Conservation (phyloP, 2,113 vertebrate species). For the Siniperca chuatsi region DNA sequence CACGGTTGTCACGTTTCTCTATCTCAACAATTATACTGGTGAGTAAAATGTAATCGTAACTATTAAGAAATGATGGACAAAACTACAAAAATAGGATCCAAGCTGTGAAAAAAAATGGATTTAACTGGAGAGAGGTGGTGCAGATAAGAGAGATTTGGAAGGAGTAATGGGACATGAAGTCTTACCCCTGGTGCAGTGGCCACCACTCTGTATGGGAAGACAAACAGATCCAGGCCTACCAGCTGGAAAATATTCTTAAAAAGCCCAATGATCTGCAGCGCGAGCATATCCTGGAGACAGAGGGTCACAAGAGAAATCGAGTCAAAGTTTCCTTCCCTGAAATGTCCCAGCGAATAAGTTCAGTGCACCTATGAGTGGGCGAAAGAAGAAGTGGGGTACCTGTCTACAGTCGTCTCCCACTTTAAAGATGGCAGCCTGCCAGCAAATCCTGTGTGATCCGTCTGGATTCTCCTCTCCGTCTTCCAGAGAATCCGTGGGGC, state of each 20-base stretch:
- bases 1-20: neutral
- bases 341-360: neutral
- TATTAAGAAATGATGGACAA: too few relatives aligned
- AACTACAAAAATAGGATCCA: neutral
- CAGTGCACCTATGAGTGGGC: too few relatives aligned
- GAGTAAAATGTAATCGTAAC: neutral
- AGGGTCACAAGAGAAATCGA: neutral
- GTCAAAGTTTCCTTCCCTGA: neutral
- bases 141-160: neutral
- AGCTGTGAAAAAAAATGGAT: neutral
- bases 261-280: constrained; percentile 98
- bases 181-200: constrained; percentile 97
- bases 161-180: neutral
- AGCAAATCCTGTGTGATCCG: constrained; percentile 87
- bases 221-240: constrained; percentile 96
- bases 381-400: constrained; percentile 78
- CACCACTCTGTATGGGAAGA: constrained; percentile 97
- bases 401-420: constrained; percentile 99
- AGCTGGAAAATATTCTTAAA: constrained; percentile 99
- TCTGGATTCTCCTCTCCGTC: constrained; percentile 86
- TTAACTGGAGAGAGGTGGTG: neutral
- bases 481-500: constrained; percentile 87
- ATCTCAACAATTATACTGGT: too few relatives aligned
- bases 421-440: constrained; percentile 99
- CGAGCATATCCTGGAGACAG: constrained; percentile 93